These are phyloP conservation scores for Corydoras maculifer DNA, from an alignment of 2,113 vertebrate genomes.

Conservation along the genomic window DNA sequence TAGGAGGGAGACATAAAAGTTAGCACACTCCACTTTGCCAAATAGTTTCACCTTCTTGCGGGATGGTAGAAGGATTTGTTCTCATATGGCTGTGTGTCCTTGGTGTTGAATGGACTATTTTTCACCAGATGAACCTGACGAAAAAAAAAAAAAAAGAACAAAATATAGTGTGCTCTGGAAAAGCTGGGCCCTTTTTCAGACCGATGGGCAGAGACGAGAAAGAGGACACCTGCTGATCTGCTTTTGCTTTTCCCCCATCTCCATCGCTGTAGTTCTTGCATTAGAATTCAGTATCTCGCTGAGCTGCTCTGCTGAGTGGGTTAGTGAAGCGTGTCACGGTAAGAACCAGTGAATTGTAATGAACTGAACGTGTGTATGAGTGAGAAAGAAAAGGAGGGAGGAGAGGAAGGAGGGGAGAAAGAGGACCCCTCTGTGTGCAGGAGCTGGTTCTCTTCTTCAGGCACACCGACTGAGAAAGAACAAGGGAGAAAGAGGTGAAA, in stretches of 20 bases:
- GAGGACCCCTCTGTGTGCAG: conserved; percentile 20
- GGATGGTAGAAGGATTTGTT: conserved; percentile 23
- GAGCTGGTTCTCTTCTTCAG: conserved; percentile 44
- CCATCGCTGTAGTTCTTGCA: conserved; percentile 39
- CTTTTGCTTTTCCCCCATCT: conserved; percentile 30
- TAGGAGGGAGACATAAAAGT: not conserved
- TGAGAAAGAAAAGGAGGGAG: conserved; percentile 32
- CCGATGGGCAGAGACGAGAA: conserved; percentile 43
- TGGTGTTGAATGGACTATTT: not conserved
- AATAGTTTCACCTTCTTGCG: conserved; percentile 3
- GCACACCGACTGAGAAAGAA: not conserved
- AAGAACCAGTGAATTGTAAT: conserved; percentile 68
- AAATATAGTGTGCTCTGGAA: conserved; percentile 23
- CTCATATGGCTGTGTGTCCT: conserved; percentile 13
- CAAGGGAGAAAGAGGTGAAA: not conserved
- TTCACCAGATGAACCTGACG: too few relatives aligned
- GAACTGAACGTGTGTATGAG: conserved; percentile 51
- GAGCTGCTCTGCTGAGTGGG: conserved; percentile 54
- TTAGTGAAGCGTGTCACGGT: conserved; percentile 62
- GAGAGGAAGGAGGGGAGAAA: conserved; percentile 27
- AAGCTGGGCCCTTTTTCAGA: conserved; percentile 34
- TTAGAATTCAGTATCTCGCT: conserved; percentile 65
- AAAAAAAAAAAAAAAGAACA: too few relatives aligned
- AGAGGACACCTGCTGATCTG: conserved; percentile 63
- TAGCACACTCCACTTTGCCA: not conserved